These are phyloP conservation scores for Nesometra sesokonis DNA, from an alignment of 35 echinoderm and acorn worm species.

Conservation along the genomic window DNA sequence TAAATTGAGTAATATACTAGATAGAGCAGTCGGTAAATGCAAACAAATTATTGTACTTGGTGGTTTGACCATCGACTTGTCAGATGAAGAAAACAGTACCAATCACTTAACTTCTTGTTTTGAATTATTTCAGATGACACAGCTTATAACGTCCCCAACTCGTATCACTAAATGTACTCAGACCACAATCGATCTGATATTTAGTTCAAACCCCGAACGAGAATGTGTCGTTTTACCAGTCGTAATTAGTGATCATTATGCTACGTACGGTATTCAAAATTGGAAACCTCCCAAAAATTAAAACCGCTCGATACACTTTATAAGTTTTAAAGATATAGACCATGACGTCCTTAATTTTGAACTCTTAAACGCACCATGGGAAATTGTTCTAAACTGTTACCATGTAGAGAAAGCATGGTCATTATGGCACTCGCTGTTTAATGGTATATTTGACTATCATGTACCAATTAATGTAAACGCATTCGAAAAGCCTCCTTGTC, in stretches of 20 bases:
- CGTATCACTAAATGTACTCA: not conserved
- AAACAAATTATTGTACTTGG: slow-evolving; percentile 5
- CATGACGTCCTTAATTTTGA: not conserved
- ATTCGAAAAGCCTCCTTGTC: not conserved
- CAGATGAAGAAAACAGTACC: not conserved
- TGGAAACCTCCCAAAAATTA: not conserved
- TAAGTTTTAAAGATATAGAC: not conserved
- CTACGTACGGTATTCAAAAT: not conserved
- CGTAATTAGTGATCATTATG: not conserved
- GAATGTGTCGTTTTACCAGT: not conserved
- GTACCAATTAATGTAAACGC: not conserved
- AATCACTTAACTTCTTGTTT: not conserved
- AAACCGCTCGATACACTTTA: not conserved
- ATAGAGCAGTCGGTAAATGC: not conserved
- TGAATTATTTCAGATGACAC: not conserved
- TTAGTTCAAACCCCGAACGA: not conserved
- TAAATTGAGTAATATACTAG: not conserved
- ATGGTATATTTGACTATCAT: not conserved
- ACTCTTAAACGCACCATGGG: not conserved
- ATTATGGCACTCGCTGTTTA: not conserved
- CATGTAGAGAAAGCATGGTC: not conserved
- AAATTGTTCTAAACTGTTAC: not conserved
- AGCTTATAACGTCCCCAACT: not conserved
- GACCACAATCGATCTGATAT: not conserved
- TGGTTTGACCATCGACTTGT: slow-evolving; percentile 2